Evolutionary conservation across 2,797 vertebrate genomes (phyloP), one percentile per base, ranked within the genome.

Genomic region (Pangasius mekongensis): DNA sequence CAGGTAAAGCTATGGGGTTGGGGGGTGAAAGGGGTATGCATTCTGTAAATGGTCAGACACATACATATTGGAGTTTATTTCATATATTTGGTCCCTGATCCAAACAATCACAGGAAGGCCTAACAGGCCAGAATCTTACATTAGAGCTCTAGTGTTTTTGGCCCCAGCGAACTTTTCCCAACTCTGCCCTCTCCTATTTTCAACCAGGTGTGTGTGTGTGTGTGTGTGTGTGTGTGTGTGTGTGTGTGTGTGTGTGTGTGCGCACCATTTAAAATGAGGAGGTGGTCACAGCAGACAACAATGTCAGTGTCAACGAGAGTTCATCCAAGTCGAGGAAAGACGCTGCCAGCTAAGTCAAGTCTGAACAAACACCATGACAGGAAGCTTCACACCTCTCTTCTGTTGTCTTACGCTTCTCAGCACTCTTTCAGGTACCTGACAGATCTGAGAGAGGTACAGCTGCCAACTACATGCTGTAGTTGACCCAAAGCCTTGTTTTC

Each of bases 271-370:
- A 87, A 77, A 92, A 93, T 92, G 77, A 91, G 85, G 92, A 93
- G 91, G 83, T 90, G 88, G 91, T 92, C 95, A 92, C 88, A 91
- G 91, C 93, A 95, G 94, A 93, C 92, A 93, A 96, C 92, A 94
- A 92, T 73, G 92, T 90, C 94, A 90, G 92, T 97, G 98, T 98
- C 97, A 98, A 91, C 87, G 88, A 97, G 95, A 98, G 98, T 99
- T 99, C 98, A 98, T 94, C 95, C 96, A 94, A 95, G 92, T 94
- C 95, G 93, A 93, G 94, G 94, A 93, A 93, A 96, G 94, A 92
- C 93, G 78, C 90, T 97, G 96, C 97, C 96, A 97, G 94, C 94
- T 89, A 91, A 96, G 94, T 98, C 97, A 95, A 97, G 97, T 96
- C 96, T 91, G 87, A 96, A 97, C 98, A 96, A 97, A 96, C 91